phyloP scores from a whole-genome alignment of 2,113 vertebrate species.

The Parus major region DNA sequence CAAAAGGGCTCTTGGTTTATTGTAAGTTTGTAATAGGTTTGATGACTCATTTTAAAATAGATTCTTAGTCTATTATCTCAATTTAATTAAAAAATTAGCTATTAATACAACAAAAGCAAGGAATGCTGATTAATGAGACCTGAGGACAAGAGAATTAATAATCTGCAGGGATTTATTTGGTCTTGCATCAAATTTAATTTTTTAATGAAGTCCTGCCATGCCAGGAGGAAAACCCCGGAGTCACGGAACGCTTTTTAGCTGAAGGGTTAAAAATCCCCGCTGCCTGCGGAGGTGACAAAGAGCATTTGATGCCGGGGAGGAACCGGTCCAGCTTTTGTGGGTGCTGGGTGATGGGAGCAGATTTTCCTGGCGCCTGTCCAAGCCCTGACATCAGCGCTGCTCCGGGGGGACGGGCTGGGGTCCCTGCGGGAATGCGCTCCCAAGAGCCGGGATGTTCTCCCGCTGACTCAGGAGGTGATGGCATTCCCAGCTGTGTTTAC shows the following conservation, averaged over 20 bases:
- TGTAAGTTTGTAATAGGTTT: not conserved
- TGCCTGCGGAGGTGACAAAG: not conserved
- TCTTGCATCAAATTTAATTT: not conserved
- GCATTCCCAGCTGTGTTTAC: constrained; percentile 36
- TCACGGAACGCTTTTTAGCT: fast-evolving
- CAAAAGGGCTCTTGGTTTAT: too few relatives aligned
- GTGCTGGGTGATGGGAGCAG: not conserved
- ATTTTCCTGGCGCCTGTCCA: not conserved
- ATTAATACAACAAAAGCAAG: not conserved
- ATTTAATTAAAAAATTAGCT: not conserved
- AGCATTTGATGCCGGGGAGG: not conserved
- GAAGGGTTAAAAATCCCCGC: not conserved
- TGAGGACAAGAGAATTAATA: not conserved
- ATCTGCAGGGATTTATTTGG: not conserved
- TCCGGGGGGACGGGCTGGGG: not conserved
- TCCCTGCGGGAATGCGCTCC: not conserved
- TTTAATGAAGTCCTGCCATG: not conserved
- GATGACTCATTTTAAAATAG: not conserved
- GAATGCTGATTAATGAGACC: not conserved
- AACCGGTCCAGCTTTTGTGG: not conserved
- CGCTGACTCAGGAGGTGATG: not conserved
- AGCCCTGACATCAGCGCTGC: not conserved
- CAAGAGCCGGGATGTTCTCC: not conserved
- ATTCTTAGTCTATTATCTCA: not conserved
- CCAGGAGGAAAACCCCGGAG: not conserved